These are phyloP conservation scores for Cheilosia scutellata DNA, from an alignment of 2,888 invertebrate species.

Conservation along the genomic window DNA sequence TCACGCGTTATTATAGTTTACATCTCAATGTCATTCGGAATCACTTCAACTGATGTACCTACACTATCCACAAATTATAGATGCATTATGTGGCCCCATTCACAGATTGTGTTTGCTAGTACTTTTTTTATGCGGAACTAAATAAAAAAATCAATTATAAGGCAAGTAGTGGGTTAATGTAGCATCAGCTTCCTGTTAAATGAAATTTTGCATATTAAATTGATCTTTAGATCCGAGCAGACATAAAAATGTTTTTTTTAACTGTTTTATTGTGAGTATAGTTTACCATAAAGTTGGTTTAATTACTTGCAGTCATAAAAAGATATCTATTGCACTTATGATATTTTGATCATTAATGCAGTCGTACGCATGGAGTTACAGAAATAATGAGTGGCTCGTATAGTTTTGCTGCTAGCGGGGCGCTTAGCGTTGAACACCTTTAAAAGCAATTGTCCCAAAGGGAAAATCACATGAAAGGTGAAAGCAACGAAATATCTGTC, in stretches of 20 bases:
- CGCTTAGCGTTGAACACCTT: not conserved
- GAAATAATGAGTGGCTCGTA: not conserved
- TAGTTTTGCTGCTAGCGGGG: not conserved
- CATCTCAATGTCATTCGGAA: constrained; percentile 49
- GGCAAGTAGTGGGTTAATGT: not conserved
- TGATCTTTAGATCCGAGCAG: not conserved
- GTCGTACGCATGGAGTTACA: not conserved
- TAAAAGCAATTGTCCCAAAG: too few relatives aligned
- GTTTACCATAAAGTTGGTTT: not conserved
- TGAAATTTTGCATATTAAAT: not conserved
- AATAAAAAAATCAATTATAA: constrained; percentile 3
- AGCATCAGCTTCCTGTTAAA: constrained; percentile 3
- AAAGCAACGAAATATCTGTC: too few relatives aligned
- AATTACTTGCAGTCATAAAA: constrained; percentile 1
- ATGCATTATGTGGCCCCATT: constrained; percentile 26
- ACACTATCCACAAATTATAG: constrained; percentile 1
- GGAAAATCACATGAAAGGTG: too few relatives aligned
- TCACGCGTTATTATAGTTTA: constrained; percentile 33
- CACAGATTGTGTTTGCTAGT: constrained; percentile 9
- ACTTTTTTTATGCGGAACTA: constrained; percentile 2
- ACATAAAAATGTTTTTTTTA: not conserved
- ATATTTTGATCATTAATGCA: constrained; percentile 4
- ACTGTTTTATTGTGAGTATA: constrained; percentile 1
- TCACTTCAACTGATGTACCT: constrained; percentile 13
- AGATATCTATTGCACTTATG: not conserved